Base-by-base conservation (phyloP, 1,140 invertebrate genomes). In the Frieseomelitta varia region DNA sequence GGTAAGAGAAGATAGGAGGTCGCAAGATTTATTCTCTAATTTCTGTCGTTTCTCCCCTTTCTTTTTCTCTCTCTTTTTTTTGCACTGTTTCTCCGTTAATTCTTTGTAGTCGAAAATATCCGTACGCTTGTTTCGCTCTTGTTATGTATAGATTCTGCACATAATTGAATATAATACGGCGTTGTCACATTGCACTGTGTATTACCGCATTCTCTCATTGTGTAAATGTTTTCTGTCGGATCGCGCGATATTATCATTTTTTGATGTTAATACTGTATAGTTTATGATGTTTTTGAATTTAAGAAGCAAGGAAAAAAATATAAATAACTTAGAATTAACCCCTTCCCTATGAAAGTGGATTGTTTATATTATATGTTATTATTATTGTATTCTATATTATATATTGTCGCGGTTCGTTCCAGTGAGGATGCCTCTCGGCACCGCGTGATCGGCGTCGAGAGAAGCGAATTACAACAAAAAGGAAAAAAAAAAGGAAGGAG, bases 211-310 rank as follows among this genome's bases (percentile, higher is more conserved):
- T 83, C 65, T 88, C 83, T 91, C 87, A 89, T 93, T 89, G 76
- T 88, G 87, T 88, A 92, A 90, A 93, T 92, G 88, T 87, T 86
- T 75, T 69, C 24, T 69, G 76, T 88, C 79, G 87, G 80, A 89
- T 93, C 90, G 79, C 90, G 79, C 87, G 90, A 93, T 92, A 79
- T 79, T 77, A 79, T 84, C 77, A 39, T 79, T 88, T 91, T 92
- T 92, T 90, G 88, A 91, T 93, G 92, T 93, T 93, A 92, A 93
- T 93, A 93, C 30, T 93, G 93, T 93, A 93, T 93, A 93, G 93
- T 93, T 93, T 92, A 93, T 93, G 90, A 92, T 89, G 90, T 92
- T 93, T 91, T 93, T 67, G 39, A 47, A 84, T 91, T 90, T 92
- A 90, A 86, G 82, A 55, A 86, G 61, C 74, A 77, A 77, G 83